Conservation (phyloP, 2,888 invertebrate species). For the Bhutanitis thaidina region DNA sequence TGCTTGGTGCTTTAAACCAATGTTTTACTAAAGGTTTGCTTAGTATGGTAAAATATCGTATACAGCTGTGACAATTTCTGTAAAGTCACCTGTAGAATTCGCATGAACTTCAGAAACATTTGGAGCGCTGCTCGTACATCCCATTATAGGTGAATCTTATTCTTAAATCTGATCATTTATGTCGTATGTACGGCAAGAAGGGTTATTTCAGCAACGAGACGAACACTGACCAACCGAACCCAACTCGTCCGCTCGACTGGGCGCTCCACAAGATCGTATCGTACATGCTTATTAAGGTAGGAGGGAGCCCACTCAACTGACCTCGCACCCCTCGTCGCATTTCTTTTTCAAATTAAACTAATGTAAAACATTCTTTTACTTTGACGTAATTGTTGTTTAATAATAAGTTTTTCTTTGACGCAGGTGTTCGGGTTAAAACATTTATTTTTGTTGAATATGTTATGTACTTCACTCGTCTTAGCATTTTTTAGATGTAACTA, state of each 20-base stretch:
- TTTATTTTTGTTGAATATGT: neutral
- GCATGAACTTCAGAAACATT: constrained; percentile 44
- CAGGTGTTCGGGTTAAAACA: neutral
- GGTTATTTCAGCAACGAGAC: constrained; percentile 13
- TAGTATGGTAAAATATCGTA: neutral
- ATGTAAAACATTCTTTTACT: constrained; percentile 43
- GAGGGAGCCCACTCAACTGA: constrained; percentile 72
- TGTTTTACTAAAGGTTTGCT: neutral
- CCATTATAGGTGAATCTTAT: constrained; percentile 51
- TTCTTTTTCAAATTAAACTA: constrained; percentile 69
- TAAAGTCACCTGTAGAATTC: constrained; percentile 45
- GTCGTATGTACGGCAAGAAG: constrained; percentile 16
- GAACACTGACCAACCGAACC: constrained; percentile 46
- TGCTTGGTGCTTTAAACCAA: neutral
- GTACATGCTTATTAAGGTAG: constrained; percentile 66
- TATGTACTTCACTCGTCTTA: neutral
- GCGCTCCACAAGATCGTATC: constrained; percentile 61
- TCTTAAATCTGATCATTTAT: constrained; percentile 5
- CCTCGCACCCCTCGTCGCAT: constrained; percentile 78
- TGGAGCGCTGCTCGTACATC: constrained; percentile 71
- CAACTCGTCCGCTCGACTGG: constrained; percentile 56
- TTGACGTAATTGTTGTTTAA: constrained; percentile 63
- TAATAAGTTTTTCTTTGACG: constrained; percentile 33
- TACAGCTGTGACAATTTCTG: neutral
- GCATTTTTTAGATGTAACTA: too few species aligned